phyloP scores from a whole-genome alignment of 2,797 vertebrate species.

The Cynodonichthys magdalenae region DNA sequence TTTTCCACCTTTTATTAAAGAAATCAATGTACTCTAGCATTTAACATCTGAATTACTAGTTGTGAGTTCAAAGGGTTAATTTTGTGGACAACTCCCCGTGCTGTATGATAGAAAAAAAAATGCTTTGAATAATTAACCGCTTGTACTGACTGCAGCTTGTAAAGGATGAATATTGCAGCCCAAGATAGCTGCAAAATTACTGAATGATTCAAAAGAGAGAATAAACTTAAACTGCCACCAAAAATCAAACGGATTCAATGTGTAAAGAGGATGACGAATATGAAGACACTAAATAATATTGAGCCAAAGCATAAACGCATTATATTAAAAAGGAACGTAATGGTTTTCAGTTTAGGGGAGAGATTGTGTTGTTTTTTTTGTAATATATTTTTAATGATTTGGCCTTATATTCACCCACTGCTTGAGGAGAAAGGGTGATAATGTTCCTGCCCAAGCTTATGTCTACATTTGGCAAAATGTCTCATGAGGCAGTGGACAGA shows the following conservation, averaged over 20 bases:
- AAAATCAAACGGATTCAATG: conserved; percentile 31
- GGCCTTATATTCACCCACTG: too few species aligned
- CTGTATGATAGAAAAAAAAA: conserved; percentile 45
- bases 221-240: conserved; percentile 60
- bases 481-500: too few species aligned
- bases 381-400: too few species aligned
- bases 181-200: conserved; percentile 76
- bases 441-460: too few species aligned
- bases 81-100: conserved; percentile 54
- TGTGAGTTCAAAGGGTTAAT: conserved; percentile 50
- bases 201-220: conserved; percentile 76
- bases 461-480: too few species aligned
- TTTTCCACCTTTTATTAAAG: too few species aligned
- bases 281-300: neutral
- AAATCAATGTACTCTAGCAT: neutral
- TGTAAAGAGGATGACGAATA: conserved; percentile 7
- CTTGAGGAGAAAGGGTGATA: too few species aligned
- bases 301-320: too few species aligned
- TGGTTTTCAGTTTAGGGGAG: too few species aligned
- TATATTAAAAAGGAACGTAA: too few species aligned
- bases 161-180: conserved; percentile 65
- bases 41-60: conserved; percentile 5
- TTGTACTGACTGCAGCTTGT: conserved; percentile 66
- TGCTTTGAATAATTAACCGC: conserved; percentile 76
- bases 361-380: too few species aligned